Percentiles rank a stretch among this genome's conserved stretches.
Conservation (phyloP, 2,888 invertebrate genomes). For the Athalia circularis region DNA sequence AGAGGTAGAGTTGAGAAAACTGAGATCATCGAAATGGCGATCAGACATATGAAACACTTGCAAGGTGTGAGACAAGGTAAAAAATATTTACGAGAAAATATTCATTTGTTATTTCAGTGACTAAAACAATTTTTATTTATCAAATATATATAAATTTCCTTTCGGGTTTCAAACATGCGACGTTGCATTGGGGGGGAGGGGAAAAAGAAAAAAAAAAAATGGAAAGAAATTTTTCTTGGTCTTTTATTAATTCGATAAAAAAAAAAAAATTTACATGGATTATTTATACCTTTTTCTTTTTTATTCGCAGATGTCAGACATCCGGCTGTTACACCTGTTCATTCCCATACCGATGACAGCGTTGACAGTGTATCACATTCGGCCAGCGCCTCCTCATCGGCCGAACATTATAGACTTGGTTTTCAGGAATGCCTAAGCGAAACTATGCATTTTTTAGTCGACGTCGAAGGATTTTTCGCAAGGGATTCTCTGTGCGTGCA, state of each 20-base stretch:
- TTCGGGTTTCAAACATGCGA: no score
- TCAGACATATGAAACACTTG: slow-evolving; percentile 93
- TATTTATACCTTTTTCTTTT: slow-evolving; percentile 32
- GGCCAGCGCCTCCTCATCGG: slow-evolving; percentile 62
- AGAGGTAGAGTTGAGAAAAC: slow-evolving; percentile 97
- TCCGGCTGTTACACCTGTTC: slow-evolving; percentile 61
- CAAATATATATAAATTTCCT: no score
- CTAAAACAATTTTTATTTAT: background rate
- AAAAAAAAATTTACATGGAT: background rate
- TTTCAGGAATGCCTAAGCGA: slow-evolving; percentile 95
- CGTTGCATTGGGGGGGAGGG: no score
- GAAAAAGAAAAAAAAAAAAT: no score
- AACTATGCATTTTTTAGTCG: slow-evolving; percentile 91
- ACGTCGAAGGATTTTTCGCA: slow-evolving; percentile 87
- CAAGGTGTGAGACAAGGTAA: slow-evolving; percentile 79
- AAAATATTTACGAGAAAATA: background rate
- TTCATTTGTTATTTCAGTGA: background rate
- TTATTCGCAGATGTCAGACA: slow-evolving; percentile 64
- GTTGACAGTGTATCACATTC: slow-evolving; percentile 69
- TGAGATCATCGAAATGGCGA: slow-evolving; percentile 98
- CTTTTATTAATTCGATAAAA: no score
- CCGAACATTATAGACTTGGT: slow-evolving; percentile 84
- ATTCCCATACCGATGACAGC: slow-evolving; percentile 70
- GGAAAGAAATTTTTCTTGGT: no score
- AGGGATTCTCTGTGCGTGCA: slow-evolving; percentile 89